Base-by-base conservation (phyloP, 2,797 vertebrate genomes). In the Galaxias olidus region DNA sequence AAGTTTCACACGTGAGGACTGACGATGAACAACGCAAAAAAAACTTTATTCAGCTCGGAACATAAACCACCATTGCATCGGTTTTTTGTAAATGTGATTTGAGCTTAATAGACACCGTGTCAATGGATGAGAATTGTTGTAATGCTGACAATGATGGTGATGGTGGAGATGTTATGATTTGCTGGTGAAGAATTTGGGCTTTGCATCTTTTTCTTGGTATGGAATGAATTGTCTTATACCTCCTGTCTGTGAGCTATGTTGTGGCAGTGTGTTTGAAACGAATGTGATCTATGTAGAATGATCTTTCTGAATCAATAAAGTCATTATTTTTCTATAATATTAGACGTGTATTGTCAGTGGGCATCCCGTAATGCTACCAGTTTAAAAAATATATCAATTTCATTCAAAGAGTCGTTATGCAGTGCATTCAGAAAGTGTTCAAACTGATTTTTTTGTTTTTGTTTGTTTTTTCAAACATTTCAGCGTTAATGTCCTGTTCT, bases 211-310 rank as follows among this genome's bases (percentile, higher is more conserved):
- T 78, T 87, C 49, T 65, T 69, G 69, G 82, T 81, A 48, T 72
- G 75, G 86, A 90, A 85, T 86, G 85, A 88, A 79, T 76, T 86
- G 87, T 89, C 89, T 90, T 91, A 90, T 82, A 75, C 71, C 48
- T 77, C 20, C 40, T 55, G 77, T 75, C 77, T 74, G 77, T 81
- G 79, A 79, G 68, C 69, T 74, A 81, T 80, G 80, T 86, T 77
- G 83, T 80, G 80, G 81, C 76, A 67, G 85, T 84, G 57, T 58
- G 83, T 88, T 85, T 77, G 78, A 80, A 76, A 77, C 60, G 74
- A 86, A 86, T 86, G 83, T 81, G 76, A 86, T 79, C 54, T 88
- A 88, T 88, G 88, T 88, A 89, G 78, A 83, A 51, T 49, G 57
- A 52, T 57, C 9, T 44, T 51, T 63, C 20, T 60, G 17, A 59